Base-by-base conservation (phyloP, 2,888 invertebrate genomes). In the Mimumesa dahlbomi region DNA sequence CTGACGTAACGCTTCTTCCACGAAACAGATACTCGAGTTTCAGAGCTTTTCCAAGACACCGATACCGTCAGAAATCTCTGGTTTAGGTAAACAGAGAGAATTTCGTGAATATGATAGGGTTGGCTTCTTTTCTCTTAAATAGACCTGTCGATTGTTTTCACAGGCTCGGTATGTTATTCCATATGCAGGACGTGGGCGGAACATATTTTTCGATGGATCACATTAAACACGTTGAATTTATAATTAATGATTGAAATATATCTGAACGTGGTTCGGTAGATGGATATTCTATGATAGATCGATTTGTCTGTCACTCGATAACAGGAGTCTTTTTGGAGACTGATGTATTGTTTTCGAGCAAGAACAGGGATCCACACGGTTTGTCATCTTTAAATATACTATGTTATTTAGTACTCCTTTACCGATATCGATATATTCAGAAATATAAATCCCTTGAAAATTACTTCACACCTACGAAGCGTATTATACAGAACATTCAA, bases 201-300 rank as follows among this genome's bases (percentile, higher is more conserved):
- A 9, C 6, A 9, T 29, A 9, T 29, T 29, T 6, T 29, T 29
- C 9, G 29, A 2, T 29, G 29, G 29, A 9, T 9, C n/a, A n/a
- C n/a, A n/a, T n/a, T n/a, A n/a, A n/a, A n/a, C n/a, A n/a, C n/a
- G n/a, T n/a, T n/a, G n/a, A n/a, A n/a, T n/a, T n/a, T n/a, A n/a
- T n/a, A n/a, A n/a, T n/a, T n/a, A n/a, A n/a, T n/a, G n/a, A 9
- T 9, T 29, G 2, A 29, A 6, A 9, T 9, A 9, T 29, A 6
- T 29, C 4, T 25, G 52, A 38, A 50, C 49, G 22, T 54, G 66
- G 49, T 65, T 36, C 40, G 29, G 49, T 64, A 64, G 65, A 65
- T 67, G 29, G 38, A 40, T 40, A 54, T 53, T 64, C 66, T 63
- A 64, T 38, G 66, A 66, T 53, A 63, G 66, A 63, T 66, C 46